Base-by-base conservation (phyloP, 1,140 invertebrate species). In the Diploscapter pachys region DNA sequence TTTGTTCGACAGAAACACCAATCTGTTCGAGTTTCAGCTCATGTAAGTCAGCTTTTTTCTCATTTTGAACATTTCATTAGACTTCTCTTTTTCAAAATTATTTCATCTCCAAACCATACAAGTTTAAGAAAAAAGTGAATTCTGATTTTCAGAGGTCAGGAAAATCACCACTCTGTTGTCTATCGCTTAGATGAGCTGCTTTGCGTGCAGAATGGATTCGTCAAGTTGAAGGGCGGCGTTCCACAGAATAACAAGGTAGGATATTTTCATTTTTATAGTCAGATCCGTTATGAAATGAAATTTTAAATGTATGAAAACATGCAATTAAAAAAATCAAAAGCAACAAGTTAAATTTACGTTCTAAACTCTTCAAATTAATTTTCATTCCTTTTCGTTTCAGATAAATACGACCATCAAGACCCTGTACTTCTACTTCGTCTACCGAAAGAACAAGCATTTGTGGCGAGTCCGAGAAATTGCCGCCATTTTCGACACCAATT, bases 371-470 rank as follows among this genome's bases (percentile, higher is more conserved):
- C 51, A 62, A 71, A 3, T 4, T 11, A 13, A 48, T 61, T 53
- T 72, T 71, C 31, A 31, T 31, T 31, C 31, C 31, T 31, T 31
- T 31, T 31, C 31, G 31, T 31, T 31, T n/a, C 64, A 75, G 73
- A 69, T 54, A 62, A 71, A 55, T 13, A 62, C 75, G 52, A 66
- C 75, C 53, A 65, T 61, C 61, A 63, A 64, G 57, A 76, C 75
- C 4, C 77, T 78, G 4, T 78, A 78, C 50, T 76, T 78, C 56
- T 80, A 78, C 56, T 76, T 78, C 52, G 77, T 73, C 13, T 75
- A 72, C 54, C 71, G 72, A 53, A 78, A 78, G 57, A 63, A 78
- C 70, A 78, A 78, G 61, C 64, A 78, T 31, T 67, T 69, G 56
- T 78, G 77, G 77, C 61, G 77, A 72, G 63, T 78, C 11, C 62